Percentiles rank a stretch among this genome's conserved stretches.
phyloP scores from a whole-genome alignment of 2,888 invertebrate species.

The Andrena fulva region DNA sequence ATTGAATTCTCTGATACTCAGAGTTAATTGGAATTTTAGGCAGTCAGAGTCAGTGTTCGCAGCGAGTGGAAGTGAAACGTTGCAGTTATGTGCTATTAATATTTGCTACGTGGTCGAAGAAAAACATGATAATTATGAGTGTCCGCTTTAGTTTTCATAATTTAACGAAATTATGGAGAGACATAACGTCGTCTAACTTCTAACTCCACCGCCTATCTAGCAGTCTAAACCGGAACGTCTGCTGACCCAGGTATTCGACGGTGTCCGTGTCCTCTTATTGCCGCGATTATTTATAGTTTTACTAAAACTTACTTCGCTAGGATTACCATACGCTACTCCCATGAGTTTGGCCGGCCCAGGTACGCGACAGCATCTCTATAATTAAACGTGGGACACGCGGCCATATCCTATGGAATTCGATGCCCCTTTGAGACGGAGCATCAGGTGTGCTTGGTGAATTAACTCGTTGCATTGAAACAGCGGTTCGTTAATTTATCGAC shows the following conservation, averaged over 20 bases:
- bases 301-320: conserved; percentile 69
- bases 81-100: no score
- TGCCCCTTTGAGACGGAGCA: conserved; percentile 11
- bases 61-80: no score
- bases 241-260: conserved; percentile 67
- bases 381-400: conserved; percentile 60
- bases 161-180: neutral
- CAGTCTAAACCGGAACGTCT: conserved; percentile 61
- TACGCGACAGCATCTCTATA: conserved; percentile 68
- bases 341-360: conserved; percentile 63
- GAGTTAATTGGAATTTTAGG: no score
- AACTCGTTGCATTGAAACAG: neutral
- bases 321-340: conserved; percentile 67
- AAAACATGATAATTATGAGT: no score
- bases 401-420: conserved; percentile 57
- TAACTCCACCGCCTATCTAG: conserved; percentile 21
- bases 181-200: neutral
- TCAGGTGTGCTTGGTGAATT: conserved; percentile 38
- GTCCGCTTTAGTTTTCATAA: neutral
- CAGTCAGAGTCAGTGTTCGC: no score
- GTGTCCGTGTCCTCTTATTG: conserved; percentile 57
- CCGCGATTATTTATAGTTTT: conserved; percentile 72
- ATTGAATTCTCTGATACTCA: no score
- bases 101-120: no score
- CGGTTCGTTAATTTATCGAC: neutral